Base-by-base conservation (phyloP, 2,113 vertebrate genomes). In the Rallus limicola region DNA sequence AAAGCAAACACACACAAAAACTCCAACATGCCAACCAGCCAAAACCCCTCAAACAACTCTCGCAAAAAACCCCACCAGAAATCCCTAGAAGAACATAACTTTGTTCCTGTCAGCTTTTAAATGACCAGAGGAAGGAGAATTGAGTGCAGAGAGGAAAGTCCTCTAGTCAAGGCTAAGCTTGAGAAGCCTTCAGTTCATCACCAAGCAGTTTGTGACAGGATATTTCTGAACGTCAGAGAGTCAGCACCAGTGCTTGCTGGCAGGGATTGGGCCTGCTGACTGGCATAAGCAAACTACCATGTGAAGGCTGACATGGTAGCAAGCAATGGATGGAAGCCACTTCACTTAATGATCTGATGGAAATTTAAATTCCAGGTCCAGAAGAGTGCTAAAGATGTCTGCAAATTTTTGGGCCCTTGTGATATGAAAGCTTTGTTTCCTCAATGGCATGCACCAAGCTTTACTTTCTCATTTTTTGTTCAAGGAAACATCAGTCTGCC, bases 391-490 rank as follows among this genome's bases (percentile, higher is more conserved):
- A 50, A 75, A 72, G 7, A 48, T 44, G 8, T 26, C 16, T 65
- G 10, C 25, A 60, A 36, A 42, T 80, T 40, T 83, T 13, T 42
- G 28, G 48, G 31, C 46, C 13, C 2, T 89, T 18, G 23, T 48
- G 6, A 4, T 58, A 25, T 2, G 53, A 34, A 74, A 28, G 21
- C 23, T 31, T 40, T 55, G 44, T 65, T 86, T 58, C 56, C 52
- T 55, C 81, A 17, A 29, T 78, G 40, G 9, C 13, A 24, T 29
- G 10, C 0, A 0, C 44, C 20, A 16, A 0, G 2, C 40, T 62
- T 83, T 53, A 33, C 46, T 83, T 21, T 82, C 44, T 46, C 44
- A 46, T 46, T 46, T 87, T 78, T 92, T 75, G 3, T 76, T 79
- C 23, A 38, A 36, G 36, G 67, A 50, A 60, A 13, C 19, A 33